Evolutionary conservation across 2,797 vertebrate genomes (phyloP).

Genomic region (Graptemys geographica): DNA sequence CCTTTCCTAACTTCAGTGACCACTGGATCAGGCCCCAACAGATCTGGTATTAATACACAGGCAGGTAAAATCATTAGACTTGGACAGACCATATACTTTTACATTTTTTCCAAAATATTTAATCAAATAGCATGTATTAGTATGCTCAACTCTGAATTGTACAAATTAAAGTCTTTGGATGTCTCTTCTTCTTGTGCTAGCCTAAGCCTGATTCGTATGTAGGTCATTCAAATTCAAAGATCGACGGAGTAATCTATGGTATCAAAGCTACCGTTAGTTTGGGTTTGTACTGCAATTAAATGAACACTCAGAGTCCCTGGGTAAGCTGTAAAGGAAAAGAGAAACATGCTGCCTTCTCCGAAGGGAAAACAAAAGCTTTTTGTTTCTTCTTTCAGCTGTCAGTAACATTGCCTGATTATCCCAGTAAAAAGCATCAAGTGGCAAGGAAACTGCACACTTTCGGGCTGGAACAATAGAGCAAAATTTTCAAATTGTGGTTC

Average conservation of each 20-base stretch:
- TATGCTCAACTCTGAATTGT: background rate
- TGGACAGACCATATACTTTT: background rate
- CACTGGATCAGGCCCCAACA: background rate
- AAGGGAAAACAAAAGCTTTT: background rate
- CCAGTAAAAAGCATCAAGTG: too few relatives aligned
- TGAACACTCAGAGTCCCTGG: background rate
- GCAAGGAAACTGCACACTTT: background rate
- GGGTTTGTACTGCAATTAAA: background rate
- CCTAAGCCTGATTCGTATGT: background rate
- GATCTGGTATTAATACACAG: background rate
- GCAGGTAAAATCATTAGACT: background rate
- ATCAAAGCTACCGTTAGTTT: background rate
- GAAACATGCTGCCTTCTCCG: background rate
- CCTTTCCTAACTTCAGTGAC: background rate
- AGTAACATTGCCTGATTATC: background rate
- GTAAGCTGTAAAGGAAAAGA: background rate
- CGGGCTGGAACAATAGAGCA: fast-evolving
- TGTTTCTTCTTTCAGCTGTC: background rate
- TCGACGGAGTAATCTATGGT: background rate
- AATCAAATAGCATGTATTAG: background rate
- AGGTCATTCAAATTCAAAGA: background rate
- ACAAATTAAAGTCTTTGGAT: background rate
- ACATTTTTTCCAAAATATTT: background rate
- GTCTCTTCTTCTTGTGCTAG: background rate
- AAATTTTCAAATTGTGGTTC: background rate